Evolutionary conservation across 2,888 invertebrate genomes (phyloP).

Genomic region (Brachynemurus nebulosus): DNA sequence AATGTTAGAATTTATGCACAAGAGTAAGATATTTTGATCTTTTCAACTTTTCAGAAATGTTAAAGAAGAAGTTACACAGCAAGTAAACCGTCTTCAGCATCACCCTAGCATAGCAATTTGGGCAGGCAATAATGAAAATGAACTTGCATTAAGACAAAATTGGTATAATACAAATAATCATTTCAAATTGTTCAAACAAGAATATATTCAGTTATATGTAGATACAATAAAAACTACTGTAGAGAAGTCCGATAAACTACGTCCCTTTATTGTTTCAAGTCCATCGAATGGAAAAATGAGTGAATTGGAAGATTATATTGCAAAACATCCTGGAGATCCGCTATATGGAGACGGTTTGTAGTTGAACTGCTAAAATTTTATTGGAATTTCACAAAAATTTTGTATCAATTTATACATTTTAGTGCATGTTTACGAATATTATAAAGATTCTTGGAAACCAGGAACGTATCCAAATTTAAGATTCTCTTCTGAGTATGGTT

Average conservation of each 20-base stretch:
- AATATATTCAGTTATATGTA: conserved; percentile 75
- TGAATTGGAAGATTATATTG: conserved; percentile 61
- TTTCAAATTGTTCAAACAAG: conserved; percentile 45
- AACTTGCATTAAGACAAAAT: conserved; percentile 67
- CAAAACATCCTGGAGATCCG: conserved; percentile 60
- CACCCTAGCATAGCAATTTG: conserved; percentile 81
- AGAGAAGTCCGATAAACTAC: conserved; percentile 41
- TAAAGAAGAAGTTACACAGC: conserved; percentile 60
- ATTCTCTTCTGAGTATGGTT: conserved; percentile 93
- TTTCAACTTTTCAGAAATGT: conserved; percentile 50
- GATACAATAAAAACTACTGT: conserved; percentile 56
- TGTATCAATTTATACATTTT: conserved; percentile 22
- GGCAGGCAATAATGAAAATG: conserved; percentile 97
- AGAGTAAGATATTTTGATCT: too few species aligned
- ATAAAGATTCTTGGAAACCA: conserved; percentile 66
- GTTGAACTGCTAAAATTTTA: too few species aligned
- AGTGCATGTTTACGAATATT: conserved; percentile 85
- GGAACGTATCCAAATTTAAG: conserved; percentile 65
- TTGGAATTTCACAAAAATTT: too few species aligned
- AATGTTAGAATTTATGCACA: too few species aligned
- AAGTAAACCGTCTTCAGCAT: conserved; percentile 65
- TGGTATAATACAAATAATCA: conserved; percentile 51
- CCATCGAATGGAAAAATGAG: conserved; percentile 76
- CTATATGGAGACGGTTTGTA: conserved; percentile 71
- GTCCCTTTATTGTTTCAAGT: conserved; percentile 72